Conservation (phyloP, 2,888 invertebrate genomes). For the Unio pictorum region DNA sequence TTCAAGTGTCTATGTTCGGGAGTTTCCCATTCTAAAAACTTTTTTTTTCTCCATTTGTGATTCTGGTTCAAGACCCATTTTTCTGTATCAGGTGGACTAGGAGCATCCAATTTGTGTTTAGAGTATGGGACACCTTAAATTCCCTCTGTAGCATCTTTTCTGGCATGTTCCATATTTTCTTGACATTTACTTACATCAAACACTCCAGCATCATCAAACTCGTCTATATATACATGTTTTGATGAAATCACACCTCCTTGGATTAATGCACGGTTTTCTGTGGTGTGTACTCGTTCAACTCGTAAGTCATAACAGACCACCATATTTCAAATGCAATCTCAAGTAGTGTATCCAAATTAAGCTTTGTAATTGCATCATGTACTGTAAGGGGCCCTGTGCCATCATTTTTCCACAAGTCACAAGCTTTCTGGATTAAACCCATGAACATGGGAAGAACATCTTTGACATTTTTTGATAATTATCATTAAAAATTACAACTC, state of each 20-base stretch:
- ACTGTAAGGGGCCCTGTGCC: too few species aligned
- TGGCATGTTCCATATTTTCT: constrained; percentile 13
- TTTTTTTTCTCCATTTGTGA: background rate
- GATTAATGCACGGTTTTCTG: constrained; percentile 14
- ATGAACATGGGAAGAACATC: too few species aligned
- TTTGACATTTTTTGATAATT: too few species aligned
- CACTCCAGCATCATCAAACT: constrained; percentile 1
- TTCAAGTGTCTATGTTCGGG: background rate
- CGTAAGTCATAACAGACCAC: too few species aligned
- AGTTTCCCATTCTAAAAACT: background rate
- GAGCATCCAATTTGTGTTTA: background rate
- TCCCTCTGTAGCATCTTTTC: constrained; percentile 3
- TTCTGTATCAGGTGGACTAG: background rate
- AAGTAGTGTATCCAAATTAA: too few species aligned
- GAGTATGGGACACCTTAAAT: background rate
- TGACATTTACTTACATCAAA: background rate
- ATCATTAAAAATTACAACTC: too few species aligned
- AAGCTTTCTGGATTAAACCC: too few species aligned
- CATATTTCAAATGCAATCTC: too few species aligned
- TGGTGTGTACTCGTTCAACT: constrained; percentile 9
- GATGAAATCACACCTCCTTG: constrained; percentile 11
- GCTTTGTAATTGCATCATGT: too few species aligned
- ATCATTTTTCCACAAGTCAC: too few species aligned
- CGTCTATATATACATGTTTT: background rate
- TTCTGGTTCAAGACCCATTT: background rate